A percentile compares a stretch with the other conserved stretches of the same genome.
Conservation (phyloP, 1,140 invertebrate genomes). For the Lerema accius region DNA sequence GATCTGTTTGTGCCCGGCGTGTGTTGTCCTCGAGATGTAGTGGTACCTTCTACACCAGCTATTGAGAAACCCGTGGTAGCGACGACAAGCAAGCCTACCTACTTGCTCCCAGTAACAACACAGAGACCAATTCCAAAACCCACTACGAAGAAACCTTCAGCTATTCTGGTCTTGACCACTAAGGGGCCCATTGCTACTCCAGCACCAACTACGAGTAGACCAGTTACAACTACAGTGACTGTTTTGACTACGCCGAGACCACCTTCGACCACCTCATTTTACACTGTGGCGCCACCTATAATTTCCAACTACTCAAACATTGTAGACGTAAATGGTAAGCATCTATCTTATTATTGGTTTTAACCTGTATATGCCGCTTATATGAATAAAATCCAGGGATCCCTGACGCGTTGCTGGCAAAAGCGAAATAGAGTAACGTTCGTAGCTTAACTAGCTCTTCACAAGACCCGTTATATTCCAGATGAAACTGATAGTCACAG, state of each 20-base stretch:
- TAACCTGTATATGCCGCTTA: too few species aligned
- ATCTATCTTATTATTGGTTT: constrained; percentile 30
- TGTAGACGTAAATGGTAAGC: constrained; percentile 74
- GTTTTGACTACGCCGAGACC: constrained; percentile 50
- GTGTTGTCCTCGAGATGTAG: constrained; percentile 89
- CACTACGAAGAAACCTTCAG: constrained; percentile 72
- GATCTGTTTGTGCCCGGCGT: constrained; percentile 95
- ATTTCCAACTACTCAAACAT: constrained; percentile 75
- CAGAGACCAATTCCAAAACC: constrained; percentile 57
- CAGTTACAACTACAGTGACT: constrained; percentile 42
- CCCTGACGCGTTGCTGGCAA: too few species aligned
- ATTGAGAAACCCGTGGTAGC: constrained; percentile 60
- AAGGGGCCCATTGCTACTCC: constrained; percentile 64
- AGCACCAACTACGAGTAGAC: constrained; percentile 63
- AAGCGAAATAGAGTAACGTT: too few species aligned
- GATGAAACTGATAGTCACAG: too few species aligned
- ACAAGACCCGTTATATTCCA: too few species aligned
- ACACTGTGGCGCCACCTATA: constrained; percentile 62
- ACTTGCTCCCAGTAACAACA: constrained; percentile 79
- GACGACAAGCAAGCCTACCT: constrained; percentile 75
- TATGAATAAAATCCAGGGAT: too few species aligned
- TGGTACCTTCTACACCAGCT: constrained; percentile 61
- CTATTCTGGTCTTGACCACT: constrained; percentile 71
- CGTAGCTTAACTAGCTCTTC: too few species aligned
- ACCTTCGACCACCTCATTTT: constrained; percentile 60